These are phyloP conservation scores for Aromia moschata DNA, from an alignment of 2,888 invertebrate species.

Conservation along the genomic window DNA sequence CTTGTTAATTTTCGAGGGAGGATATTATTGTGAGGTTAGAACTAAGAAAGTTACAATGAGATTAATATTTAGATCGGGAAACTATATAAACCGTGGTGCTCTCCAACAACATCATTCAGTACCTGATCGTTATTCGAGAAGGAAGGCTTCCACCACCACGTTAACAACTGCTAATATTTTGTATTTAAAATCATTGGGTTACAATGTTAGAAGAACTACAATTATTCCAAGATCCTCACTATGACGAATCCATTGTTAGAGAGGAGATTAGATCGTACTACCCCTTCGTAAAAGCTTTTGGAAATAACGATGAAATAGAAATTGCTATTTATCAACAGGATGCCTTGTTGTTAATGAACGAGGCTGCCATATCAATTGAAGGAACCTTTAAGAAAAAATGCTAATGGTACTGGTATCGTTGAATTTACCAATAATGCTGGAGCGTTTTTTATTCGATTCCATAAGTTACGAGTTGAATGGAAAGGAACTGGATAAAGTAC, in stretches of 20 bases:
- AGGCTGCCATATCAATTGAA: constrained; percentile 9
- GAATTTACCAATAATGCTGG: constrained; percentile 9
- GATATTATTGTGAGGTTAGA: constrained; percentile 40
- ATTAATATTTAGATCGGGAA: not conserved
- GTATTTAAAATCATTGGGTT: constrained; percentile 16
- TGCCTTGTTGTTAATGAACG: constrained; percentile 23
- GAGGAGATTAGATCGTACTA: constrained; percentile 33
- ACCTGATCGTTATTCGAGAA: not conserved
- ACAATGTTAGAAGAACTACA: constrained; percentile 21
- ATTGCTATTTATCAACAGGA: constrained; percentile 38
- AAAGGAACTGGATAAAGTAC: constrained; percentile 12
- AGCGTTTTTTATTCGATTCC: constrained; percentile 2
- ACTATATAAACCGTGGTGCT: not conserved
- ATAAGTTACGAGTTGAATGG: constrained; percentile 20
- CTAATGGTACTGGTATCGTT: too few species aligned
- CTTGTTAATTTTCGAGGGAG: constrained; percentile 46
- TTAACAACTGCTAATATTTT: constrained; percentile 3
- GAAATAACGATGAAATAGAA: constrained; percentile 35
- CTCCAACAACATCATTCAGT: not conserved
- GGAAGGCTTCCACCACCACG: not conserved
- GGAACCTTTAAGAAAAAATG: constrained; percentile 21
- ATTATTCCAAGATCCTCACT: constrained; percentile 6
- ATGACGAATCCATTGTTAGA: constrained; percentile 3
- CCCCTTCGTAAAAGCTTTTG: constrained; percentile 39
- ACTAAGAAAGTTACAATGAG: constrained; percentile 29